These are phyloP conservation scores for Orchesella flavescens DNA, from an alignment of 2,888 invertebrate species.

Conservation along the genomic window DNA sequence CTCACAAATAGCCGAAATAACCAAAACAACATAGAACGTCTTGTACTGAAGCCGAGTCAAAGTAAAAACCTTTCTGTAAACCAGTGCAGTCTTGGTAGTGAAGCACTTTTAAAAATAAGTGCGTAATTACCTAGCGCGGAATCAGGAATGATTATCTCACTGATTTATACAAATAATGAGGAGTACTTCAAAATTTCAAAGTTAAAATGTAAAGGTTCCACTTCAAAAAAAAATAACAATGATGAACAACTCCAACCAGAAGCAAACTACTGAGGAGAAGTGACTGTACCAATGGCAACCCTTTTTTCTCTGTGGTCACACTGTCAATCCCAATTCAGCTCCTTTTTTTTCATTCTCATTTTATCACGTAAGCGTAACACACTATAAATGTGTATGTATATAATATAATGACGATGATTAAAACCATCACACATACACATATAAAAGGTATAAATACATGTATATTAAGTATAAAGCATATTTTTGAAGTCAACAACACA, in stretches of 20 bases:
- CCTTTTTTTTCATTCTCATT: constrained; percentile 46
- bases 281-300: not conserved
- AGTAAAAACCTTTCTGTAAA: not conserved
- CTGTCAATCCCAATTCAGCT: constrained; percentile 36
- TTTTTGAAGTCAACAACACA: not conserved
- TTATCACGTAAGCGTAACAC: constrained; percentile 28
- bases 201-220: not conserved
- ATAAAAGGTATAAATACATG: not conserved
- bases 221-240: not conserved
- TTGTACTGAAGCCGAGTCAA: not conserved
- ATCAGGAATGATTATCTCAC: not conserved
- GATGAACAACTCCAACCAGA: not conserved
- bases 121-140: not conserved
- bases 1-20: constrained; percentile 2
- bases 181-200: not conserved
- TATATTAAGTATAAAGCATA: not conserved
- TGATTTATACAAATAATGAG: constrained; percentile 13
- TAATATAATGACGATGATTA: constrained; percentile 43
- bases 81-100: too few species aligned
- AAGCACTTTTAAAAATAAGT: constrained; percentile 5
- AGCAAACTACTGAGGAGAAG: not conserved
- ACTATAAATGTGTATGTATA: not conserved
- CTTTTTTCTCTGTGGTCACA: constrained; percentile 21
- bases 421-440: constrained; percentile 24
- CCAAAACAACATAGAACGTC: not conserved